These are phyloP conservation scores for Eurytoma adleriae DNA, from an alignment of 2,888 invertebrate species.

Conservation along the genomic window DNA sequence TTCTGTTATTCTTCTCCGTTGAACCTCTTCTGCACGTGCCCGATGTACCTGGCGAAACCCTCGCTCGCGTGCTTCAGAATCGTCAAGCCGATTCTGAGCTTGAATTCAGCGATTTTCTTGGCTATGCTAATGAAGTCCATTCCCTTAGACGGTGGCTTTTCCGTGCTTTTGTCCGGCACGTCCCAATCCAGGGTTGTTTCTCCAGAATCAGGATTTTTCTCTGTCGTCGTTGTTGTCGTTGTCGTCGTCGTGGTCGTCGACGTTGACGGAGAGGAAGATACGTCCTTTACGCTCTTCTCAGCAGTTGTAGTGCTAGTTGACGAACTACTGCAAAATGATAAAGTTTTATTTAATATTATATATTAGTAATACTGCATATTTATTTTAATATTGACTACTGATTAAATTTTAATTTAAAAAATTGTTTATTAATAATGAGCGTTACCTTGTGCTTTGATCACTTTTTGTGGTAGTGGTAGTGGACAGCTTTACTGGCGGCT, in stretches of 20 bases:
- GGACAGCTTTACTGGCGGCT: background rate
- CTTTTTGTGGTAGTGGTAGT: background rate
- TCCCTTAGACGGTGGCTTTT: constrained; percentile 59
- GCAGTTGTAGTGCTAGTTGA: constrained; percentile 1
- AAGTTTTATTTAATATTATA: background rate
- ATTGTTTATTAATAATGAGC: background rate
- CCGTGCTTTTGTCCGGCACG: constrained; percentile 57
- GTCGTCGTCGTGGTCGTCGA: constrained; percentile 33
- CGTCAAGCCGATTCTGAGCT: constrained; percentile 82
- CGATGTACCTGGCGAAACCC: constrained; percentile 82
- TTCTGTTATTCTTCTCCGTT: constrained; percentile 63
- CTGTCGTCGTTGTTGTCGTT: constrained; percentile 40
- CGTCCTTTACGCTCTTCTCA: constrained; percentile 2
- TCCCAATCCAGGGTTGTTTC: constrained; percentile 63
- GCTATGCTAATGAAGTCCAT: constrained; percentile 79
- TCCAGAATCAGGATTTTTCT: constrained; percentile 55
- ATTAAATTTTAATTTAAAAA: background rate
- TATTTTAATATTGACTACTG: too few species aligned
- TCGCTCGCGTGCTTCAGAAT: constrained; percentile 83
- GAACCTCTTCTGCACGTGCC: constrained; percentile 78
- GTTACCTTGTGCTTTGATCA: constrained; percentile 26
- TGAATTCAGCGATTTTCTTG: constrained; percentile 82
- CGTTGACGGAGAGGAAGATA: background rate
- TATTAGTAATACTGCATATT: background rate
- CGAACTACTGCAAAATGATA: background rate